Base-by-base conservation (phyloP, 2,113 vertebrate species). In the Miniopterus natalensis region DNA sequence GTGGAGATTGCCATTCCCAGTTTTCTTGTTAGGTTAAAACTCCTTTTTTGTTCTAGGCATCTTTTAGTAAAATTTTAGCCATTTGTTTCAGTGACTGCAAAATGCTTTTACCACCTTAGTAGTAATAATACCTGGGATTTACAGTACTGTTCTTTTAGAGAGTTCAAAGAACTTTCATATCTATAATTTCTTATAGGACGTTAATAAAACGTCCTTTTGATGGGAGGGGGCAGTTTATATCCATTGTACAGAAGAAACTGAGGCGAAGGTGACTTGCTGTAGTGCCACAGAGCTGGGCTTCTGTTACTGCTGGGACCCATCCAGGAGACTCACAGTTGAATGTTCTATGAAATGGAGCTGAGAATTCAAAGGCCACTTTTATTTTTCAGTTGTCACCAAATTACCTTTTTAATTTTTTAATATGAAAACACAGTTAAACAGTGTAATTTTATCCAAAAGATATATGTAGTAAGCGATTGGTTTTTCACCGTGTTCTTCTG, bases 11-110 rank as follows among this genome's bases (percentile, higher is more conserved):
- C 40, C 7, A 36, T 65, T 18, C n/a, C 31, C 57, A 42, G 5
- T 80, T 47, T 94, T 88, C 31, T 92, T 95, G n/a, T 68, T 87
- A 91, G 51, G 29, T 42, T 90, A 65, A 59, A 91, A 71, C 27
- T 90, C 45, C 75, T 85, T 84, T 27, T 80, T 71, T 68, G 47
- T 90, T 68, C 42, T 45, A 42, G 74, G 12, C 57, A 29, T 84
- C 23, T 59, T 96, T 90, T 93, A 84, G 49, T 78, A 7, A 75
- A 65, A 55, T 57, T 95, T 59, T 57, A 70, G 18, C 47, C 36
- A 31, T 79, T 88, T 4, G 29, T 95, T 86, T 92, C 45, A 92
- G 17, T 59, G 63, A 83, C 70, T 73, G 27, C 4, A 74, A 61
- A 45, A 23, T 73, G 1, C 68, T 75, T 94, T 95, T 77, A 55